Evolutionary conservation across 2,888 invertebrate genomes (phyloP).

Genomic region (Invenusta paracnida): DNA sequence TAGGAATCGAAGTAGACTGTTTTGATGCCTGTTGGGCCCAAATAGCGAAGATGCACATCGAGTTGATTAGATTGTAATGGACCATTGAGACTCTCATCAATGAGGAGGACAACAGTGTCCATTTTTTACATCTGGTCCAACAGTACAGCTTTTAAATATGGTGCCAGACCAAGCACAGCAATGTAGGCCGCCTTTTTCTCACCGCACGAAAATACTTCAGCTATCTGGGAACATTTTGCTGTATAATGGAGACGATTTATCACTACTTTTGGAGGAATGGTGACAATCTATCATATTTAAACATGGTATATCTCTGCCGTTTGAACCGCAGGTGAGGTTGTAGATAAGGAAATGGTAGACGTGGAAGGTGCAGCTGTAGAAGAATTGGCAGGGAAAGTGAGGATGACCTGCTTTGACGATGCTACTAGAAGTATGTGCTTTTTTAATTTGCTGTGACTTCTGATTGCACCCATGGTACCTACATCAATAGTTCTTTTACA

Average conservation of each 20-base stretch:
- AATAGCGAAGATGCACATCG: conserved; percentile 10
- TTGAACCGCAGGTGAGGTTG: conserved; percentile 15
- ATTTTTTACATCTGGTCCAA: conserved; percentile 7
- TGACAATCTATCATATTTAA: conserved; percentile 18
- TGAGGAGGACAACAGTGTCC: conserved; percentile 11
- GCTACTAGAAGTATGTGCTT: not conserved
- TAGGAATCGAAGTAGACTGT: conserved; percentile 26
- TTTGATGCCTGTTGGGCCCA: not conserved
- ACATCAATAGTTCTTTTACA: conserved; percentile 8
- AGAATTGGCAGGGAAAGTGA: conserved; percentile 11
- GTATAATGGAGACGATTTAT: conserved; percentile 12
- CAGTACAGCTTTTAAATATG: not conserved
- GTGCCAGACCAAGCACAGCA: conserved; percentile 14
- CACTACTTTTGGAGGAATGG: conserved; percentile 13
- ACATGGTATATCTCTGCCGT: conserved; percentile 12
- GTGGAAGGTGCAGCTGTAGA: conserved; percentile 8
- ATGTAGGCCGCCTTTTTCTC: conserved; percentile 14
- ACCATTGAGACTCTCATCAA: conserved; percentile 18
- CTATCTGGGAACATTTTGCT: conserved; percentile 14
- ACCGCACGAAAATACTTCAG: conserved; percentile 1
- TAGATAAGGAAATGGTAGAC: conserved; percentile 5
- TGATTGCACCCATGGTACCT: conserved; percentile 15
- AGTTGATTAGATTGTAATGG: conserved; percentile 26
- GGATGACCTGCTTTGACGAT: not conserved
- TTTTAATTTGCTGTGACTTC: conserved; percentile 13